A percentile compares a stretch with the other conserved stretches of the same genome.
Evolutionary conservation across 2,113 vertebrate species (phyloP).

Genomic region (Halichoerus grypus): DNA sequence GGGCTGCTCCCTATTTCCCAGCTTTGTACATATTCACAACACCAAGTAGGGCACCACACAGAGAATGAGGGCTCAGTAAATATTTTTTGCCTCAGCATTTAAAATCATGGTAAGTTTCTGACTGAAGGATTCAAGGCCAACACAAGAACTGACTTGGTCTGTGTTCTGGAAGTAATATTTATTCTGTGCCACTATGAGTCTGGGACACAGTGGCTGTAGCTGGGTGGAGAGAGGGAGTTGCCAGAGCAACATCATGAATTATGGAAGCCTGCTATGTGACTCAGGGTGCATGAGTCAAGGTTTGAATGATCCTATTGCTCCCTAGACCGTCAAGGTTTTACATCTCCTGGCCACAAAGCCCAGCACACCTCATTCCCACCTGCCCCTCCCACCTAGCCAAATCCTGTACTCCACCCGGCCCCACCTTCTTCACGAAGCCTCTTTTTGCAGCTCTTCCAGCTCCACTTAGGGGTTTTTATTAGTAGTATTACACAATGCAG

Average conservation of each 20-base stretch:
- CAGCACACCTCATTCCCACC: neutral
- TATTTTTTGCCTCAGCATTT: neutral
- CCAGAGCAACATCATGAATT: neutral
- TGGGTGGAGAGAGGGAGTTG: slow-evolving; percentile 21
- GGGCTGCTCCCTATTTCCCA: neutral
- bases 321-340: neutral
- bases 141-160: neutral
- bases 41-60: neutral
- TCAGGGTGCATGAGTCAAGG: neutral
- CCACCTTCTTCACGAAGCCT: neutral
- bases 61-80: neutral
- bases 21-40: neutral
- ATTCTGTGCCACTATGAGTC: neutral
- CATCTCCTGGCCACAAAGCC: neutral
- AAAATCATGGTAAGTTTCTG: neutral
- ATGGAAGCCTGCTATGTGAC: neutral
- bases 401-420: neutral
- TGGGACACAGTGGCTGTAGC: neutral
- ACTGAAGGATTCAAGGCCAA: neutral
- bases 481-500: neutral
- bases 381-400: neutral
- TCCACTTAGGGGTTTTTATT: neutral
- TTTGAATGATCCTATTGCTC: neutral
- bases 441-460: neutral
- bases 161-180: neutral